Evolutionary conservation across 53 echinoderm and acorn worm genomes (phyloP), one percentile per base, ranked within the genome.

Genomic region (Crossaster papposus): DNA sequence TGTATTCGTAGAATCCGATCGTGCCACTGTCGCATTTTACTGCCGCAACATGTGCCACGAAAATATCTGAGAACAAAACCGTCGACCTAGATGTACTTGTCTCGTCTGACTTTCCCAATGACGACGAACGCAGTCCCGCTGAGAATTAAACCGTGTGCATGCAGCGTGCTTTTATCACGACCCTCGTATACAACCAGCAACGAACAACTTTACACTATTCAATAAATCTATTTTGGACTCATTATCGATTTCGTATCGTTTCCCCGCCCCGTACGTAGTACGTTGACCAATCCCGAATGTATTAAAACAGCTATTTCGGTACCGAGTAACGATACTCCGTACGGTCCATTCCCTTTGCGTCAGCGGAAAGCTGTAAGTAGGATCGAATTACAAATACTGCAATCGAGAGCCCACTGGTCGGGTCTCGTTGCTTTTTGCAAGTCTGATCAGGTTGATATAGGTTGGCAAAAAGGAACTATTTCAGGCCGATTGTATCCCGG

Each of bases 201-300:
- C 68, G 26, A 6, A 26, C 28, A 18, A 68, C 28, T 23, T n/a
- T 5, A 68, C 68, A 26, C 68, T 68, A 14, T 44, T 44, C 2
- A 17, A 17, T 58, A 8, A 58, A 14, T 58, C 58, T 58, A 58
- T 68, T 68, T 62, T 68, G 4, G 68, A 68, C 68, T 24, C 28
- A 68, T 68, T 68, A 68, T 68, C 68, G 68, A 68, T 68, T 26
- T 28, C 68, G 68, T 68, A 68, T 68, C 28, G 68, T 68, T 68
- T 68, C 22, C 68, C 9, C 68, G 68, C 20, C 28, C 9, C 28
- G 68, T 23, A 5, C 28, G 68, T 68, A n/a, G 28, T 68, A 26
- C 68, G 68, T 28, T 68, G 68, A 68, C 68, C 68, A 68, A 3
- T 18, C 23, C 17, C 5, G 23, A 23, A 23, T 62, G 62, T 18